Evolutionary conservation across 2,888 invertebrate genomes (phyloP).

Genomic region (Metallyticus violacea): DNA sequence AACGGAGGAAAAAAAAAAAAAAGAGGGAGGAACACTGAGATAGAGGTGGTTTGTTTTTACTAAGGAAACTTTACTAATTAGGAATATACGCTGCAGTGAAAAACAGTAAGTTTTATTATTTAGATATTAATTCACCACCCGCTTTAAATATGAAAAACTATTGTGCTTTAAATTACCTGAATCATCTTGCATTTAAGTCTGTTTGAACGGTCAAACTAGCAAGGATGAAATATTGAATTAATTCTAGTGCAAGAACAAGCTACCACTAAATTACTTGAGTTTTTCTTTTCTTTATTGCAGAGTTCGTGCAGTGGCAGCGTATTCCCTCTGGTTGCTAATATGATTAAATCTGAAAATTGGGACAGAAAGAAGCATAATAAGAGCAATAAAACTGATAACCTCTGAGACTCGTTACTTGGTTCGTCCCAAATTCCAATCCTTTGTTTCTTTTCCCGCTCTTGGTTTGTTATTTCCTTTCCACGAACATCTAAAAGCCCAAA

Average conservation of each 20-base stretch:
- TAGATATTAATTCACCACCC: background rate
- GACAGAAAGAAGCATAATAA: too few species aligned
- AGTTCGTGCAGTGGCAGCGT: background rate
- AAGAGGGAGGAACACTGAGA: too few species aligned
- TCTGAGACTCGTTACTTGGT: background rate
- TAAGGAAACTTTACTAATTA: background rate
- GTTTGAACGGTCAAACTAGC: background rate
- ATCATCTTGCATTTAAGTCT: background rate
- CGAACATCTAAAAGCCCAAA: too few species aligned
- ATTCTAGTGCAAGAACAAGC: background rate
- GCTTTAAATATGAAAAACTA: background rate
- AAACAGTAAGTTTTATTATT: background rate
- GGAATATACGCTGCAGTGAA: background rate
- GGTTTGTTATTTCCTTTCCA: too few species aligned
- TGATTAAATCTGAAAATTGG: too few species aligned
- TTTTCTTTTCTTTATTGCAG: background rate
- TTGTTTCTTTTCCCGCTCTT: too few species aligned
- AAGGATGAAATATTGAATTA: background rate
- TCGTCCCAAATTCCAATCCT: too few species aligned
- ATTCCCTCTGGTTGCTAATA: too few species aligned
- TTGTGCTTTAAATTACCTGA: too few species aligned
- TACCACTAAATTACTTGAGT: background rate
- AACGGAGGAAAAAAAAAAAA: background rate
- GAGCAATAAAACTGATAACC: background rate
- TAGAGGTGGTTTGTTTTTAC: background rate